Percentiles rank a stretch among this genome's conserved stretches.
These are phyloP conservation scores for Siniperca obscura DNA, from an alignment of 2,797 vertebrate genomes.

Conservation along the genomic window DNA sequence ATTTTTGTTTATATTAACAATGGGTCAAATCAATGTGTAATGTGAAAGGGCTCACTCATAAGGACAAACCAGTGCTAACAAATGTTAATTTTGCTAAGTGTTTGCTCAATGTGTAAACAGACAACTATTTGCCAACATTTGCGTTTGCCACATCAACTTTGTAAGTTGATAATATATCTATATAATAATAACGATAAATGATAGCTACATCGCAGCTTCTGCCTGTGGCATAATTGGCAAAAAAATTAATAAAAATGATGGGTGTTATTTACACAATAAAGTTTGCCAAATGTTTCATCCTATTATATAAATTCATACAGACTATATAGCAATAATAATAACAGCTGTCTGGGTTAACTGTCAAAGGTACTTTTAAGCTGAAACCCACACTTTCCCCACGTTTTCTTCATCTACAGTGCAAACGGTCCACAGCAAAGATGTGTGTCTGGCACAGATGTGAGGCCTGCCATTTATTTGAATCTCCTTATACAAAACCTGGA, in stretches of 20 bases:
- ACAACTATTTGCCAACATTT: background rate
- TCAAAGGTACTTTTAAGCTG: background rate
- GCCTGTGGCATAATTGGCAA: too few relatives aligned
- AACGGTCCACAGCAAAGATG: background rate
- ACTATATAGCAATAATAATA: background rate
- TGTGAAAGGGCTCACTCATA: background rate
- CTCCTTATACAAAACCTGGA: background rate
- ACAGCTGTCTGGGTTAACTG: background rate
- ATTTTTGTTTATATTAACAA: background rate
- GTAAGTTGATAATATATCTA: background rate
- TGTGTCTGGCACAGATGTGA: too few relatives aligned
- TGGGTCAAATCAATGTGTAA: background rate
- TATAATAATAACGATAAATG: background rate
- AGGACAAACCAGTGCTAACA: background rate
- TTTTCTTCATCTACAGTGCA: background rate
- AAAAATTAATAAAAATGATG: too few relatives aligned
- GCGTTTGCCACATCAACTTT: background rate
- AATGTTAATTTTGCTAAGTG: background rate
- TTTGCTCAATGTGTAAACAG: background rate
- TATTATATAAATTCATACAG: background rate
- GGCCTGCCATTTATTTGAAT: background rate
- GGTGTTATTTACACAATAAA: background rate
- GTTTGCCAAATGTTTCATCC: background rate
- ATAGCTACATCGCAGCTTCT: background rate
- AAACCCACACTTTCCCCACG: background rate